Conservation (phyloP, 2,888 invertebrate genomes). For the Bimastos eiseni region DNA sequence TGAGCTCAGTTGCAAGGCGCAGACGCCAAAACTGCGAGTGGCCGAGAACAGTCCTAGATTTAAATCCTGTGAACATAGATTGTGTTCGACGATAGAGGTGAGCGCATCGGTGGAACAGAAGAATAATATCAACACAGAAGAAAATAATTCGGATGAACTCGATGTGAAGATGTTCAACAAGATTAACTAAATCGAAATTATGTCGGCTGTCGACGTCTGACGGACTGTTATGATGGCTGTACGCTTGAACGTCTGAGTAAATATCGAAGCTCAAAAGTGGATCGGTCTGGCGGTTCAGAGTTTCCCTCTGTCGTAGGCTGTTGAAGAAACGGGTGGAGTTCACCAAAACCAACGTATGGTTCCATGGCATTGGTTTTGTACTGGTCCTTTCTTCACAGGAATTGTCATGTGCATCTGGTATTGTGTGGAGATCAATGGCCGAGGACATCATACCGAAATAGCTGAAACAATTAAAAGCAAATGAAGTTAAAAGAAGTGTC, state of each 20-base stretch:
- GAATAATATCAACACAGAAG: neutral
- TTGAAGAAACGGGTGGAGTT: neutral
- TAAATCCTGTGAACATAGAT: conserved; percentile 15
- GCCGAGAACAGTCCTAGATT: neutral
- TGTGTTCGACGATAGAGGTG: neutral
- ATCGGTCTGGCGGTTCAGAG: neutral
- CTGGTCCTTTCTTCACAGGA: neutral
- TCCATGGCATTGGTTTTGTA: neutral
- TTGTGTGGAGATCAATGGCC: neutral
- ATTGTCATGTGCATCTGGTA: neutral
- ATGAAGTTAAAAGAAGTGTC: neutral
- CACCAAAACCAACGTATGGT: neutral
- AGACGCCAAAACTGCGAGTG: conserved; percentile 8
- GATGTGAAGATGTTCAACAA: neutral
- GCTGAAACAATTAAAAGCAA: neutral
- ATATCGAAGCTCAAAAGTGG: neutral
- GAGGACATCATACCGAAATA: conserved; percentile 4
- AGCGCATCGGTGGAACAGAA: conserved; percentile 1
- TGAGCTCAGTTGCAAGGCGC: neutral
- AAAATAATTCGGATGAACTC: neutral
- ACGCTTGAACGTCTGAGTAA: neutral
- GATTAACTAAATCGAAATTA: neutral
- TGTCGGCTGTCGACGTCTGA: neutral
- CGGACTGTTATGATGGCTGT: neutral
- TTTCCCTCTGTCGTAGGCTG: neutral